Base-by-base conservation (phyloP, 2,888 invertebrate species). In the Fissipunctia ypsillon region DNA sequence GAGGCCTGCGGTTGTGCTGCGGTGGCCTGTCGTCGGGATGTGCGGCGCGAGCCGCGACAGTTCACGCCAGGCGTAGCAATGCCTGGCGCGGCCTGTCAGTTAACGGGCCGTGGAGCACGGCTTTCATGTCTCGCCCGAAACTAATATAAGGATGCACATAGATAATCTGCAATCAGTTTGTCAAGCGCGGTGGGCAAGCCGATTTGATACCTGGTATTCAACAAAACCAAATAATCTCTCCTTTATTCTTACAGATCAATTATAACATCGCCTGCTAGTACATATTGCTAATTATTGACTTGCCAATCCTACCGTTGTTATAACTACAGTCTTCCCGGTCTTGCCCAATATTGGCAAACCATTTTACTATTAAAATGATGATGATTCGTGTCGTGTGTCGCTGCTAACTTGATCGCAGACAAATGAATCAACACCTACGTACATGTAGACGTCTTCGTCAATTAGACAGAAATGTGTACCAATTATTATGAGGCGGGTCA, bases 381-480 rank as follows among this genome's bases (percentile, higher is more conserved):
- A 56, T 35, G 22, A 57, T 38, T 5, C 12, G 31, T 69, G 50
- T 75, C 56, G 65, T 67, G 45, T 57, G 16, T 52, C 45, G 6
- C 4, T 63, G 16, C 19, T 28, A 64, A 61, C 31, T 66, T 61
- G 52, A 64, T 48, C 63, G 14, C n/a, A 68, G 64, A 57, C 61
- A 52, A 38, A 66, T 66, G 59, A 63, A 57, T 54, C 45, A 57
- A 71, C 63, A 72, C 67, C 60, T 79, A 72, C 71, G 35, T 73
- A 67, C 12, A 66, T 45, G 41, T 67, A 54, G 22, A 61, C 52
- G 31, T 66, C 38, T 69, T 63, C 35, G 19, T 80, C 77, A 73
- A 83, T 81, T 76, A 80, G 67, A 73, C 75, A 76, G 64, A 68
- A 59, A 69, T 48, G 72, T 73, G 67, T 72, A 52, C 76, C 83